Evolutionary conservation across 1,140 invertebrate species (phyloP), one percentile per base, ranked within the genome.

Genomic region (Listronotus bonariensis): DNA sequence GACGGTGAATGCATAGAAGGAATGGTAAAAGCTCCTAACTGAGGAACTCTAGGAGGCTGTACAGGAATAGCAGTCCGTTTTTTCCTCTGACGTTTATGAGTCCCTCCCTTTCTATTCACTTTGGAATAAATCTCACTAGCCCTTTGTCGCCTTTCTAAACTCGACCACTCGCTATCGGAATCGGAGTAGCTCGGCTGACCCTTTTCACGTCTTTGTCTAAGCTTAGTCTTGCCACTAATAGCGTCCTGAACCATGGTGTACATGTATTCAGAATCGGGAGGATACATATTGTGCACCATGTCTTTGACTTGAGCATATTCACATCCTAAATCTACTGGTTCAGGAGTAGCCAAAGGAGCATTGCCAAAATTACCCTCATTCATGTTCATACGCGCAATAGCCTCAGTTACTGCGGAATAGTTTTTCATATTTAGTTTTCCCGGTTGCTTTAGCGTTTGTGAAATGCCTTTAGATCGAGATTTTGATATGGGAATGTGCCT

Each of bases 391-490:
- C 88, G 82, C 38, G 88, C 87, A 71, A 90, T 87, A n/a, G 91
- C 92, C 76, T 94, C 91, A 66, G 91, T 92, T 12, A 95, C 91
- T 74, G 93, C 86, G 18, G 91, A 88, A 79, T 90, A 95, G 77
- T 93, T 92, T 78, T 93, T 93, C 81, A 95, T 83, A 77, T 95
- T 93, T 70, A 95, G 82, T 82, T 94, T 95, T 51, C 92, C 92
- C 7, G 92, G 92, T 85, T 93, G 91, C 81, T 93, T 93, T 14
- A 92, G 76, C 3, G 91, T 92, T 78, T 93, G 90, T 71, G 89
- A 90, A 65, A 88, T 88, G 14, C 89, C 83, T 80, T 90, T 88
- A 17, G 87, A 86, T 59, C 88, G 82, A 14, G 88, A 84, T 69
- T 89, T 88, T 6, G 82, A 80, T 54, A 85, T 80, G 12, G 88